Percentiles rank a stretch among this genome's conserved stretches.
Evolutionary conservation across 1,140 invertebrate genomes (phyloP).

Genomic region (Scaptomyza montana): DNA sequence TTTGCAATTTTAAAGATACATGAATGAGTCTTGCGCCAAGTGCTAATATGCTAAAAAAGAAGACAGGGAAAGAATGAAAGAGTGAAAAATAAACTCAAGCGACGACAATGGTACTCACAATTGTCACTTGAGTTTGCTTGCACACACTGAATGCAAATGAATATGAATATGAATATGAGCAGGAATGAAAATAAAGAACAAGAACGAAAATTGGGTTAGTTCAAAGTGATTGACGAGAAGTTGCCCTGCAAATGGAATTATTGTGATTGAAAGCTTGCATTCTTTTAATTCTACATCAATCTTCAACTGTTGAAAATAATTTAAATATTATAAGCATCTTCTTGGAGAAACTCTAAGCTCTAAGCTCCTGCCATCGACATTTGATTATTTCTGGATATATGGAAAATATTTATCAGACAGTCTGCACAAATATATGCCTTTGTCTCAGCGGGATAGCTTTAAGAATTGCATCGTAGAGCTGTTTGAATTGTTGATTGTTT

Average conservation of each 20-base stretch:
- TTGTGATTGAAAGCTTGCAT: too few species aligned
- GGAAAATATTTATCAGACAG: constrained; percentile 9
- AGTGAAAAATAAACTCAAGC: constrained; percentile 35
- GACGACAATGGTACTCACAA: constrained; percentile 49
- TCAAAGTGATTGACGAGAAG: neutral
- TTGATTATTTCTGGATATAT: neutral
- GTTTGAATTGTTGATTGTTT: neutral
- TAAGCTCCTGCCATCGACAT: neutral
- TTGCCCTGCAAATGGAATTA: constrained; percentile 6
- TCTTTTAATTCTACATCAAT: too few species aligned
- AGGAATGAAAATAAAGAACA: neutral
- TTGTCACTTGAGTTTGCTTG: constrained; percentile 42
- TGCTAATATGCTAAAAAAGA: constrained; percentile 58
- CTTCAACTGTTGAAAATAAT: too few species aligned
- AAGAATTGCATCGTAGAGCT: constrained; percentile 31
- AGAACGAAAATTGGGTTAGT: neutral
- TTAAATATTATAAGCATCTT: too few species aligned
- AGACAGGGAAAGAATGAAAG: constrained; percentile 21
- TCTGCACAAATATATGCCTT: constrained; percentile 42
- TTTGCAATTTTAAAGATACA: constrained; percentile 68
- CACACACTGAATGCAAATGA: constrained; percentile 73
- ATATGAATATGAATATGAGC: constrained; percentile 40
- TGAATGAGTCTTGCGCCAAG: constrained; percentile 47
- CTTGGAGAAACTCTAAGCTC: too few species aligned
- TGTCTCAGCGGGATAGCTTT: constrained; percentile 40